Conservation (phyloP, 37 sponge, comb jelly and placozoan genomes). For the Geodia barretti region DNA sequence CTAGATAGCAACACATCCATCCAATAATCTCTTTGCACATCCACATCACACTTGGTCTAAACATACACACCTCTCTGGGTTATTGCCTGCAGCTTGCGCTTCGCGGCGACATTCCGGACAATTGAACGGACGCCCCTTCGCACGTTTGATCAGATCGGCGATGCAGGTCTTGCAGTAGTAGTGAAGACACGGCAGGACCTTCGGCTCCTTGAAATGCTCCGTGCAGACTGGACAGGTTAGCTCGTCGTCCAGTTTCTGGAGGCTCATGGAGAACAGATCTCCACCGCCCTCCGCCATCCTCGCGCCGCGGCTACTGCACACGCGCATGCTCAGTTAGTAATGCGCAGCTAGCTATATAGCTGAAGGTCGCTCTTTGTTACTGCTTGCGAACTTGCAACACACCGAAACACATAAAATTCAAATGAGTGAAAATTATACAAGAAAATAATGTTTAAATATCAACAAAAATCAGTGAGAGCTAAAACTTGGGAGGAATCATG, state of each 20-base stretch:
- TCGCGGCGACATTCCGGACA: slow-evolving; percentile 27
- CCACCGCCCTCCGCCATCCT: not conserved
- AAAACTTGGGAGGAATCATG: not conserved
- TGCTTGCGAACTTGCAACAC: no score
- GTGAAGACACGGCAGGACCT: slow-evolving; percentile 22
- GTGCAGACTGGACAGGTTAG: slow-evolving; percentile 21
- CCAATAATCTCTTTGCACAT: no score
- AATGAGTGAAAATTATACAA: no score
- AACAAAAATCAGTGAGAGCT: no score
- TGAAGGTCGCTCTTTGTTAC: no score
- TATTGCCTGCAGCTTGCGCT: not conserved
- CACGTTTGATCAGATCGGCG: slow-evolving; percentile 1
- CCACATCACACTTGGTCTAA: no score
- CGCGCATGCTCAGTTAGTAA: no score
- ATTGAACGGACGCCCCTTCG: not conserved
- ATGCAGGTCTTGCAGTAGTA: slow-evolving; percentile 24
- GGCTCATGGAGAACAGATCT: not conserved
- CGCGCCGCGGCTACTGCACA: no score
- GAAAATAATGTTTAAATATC: no score
- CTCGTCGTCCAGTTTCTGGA: slow-evolving; percentile 21
- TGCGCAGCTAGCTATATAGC: no score
- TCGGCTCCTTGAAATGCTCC: slow-evolving; percentile 23
- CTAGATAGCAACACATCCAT: no score
- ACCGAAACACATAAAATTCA: no score
- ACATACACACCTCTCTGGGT: slow-evolving; percentile 20